Evolutionary conservation across 2,113 vertebrate genomes (phyloP), one percentile per base, ranked within the genome.

Genomic region (Chloropsis cyanopogon): DNA sequence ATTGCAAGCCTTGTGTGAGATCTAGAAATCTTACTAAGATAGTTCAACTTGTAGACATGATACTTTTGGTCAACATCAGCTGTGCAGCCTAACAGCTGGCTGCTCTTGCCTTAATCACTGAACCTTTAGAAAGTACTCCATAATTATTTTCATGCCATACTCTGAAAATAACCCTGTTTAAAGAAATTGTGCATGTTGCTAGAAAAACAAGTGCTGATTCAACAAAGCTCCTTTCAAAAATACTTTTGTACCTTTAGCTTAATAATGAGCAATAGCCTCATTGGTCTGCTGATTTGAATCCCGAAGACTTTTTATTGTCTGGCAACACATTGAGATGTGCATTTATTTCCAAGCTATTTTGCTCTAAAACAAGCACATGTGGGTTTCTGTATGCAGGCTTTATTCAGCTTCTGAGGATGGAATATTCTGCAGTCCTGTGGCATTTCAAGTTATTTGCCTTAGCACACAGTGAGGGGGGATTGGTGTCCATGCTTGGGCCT

Each of bases 161-260:
- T 83, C 83, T 59, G 60, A 78, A 93, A 93, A 94, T 86, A 78
- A 78, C 88, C 33, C 71, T 44, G 47, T 50, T 93, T 88, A 88
- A 92, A 92, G 54, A 73, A 94, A 69, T 72, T 75, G 61, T 86
- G 82, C 77, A 41, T 54, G 7, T 56, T 94, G 49, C 68, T 86
- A 80, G 80, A 70, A 83, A 90, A 86, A 82, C 35, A 92, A 92
- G 81, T 71, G 80, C 91, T 88, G 92, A 78, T 66, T 92, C 82
- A 88, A 42, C 60, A 70, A 78, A 94, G 52, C 56, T 90, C 33
- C 26, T 82, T 68, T 88, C 21, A 77, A 84, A 93, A 81, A 44
- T 12, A 78, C 70, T 94, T 86, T 15, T 70, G 35, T 84, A 93
- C 92, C 82, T 93, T 92, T 52, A 81, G 71, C 68, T 88, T 75